Base-by-base conservation (phyloP, 2,797 vertebrate species). In the Hipposideros larvatus region DNA sequence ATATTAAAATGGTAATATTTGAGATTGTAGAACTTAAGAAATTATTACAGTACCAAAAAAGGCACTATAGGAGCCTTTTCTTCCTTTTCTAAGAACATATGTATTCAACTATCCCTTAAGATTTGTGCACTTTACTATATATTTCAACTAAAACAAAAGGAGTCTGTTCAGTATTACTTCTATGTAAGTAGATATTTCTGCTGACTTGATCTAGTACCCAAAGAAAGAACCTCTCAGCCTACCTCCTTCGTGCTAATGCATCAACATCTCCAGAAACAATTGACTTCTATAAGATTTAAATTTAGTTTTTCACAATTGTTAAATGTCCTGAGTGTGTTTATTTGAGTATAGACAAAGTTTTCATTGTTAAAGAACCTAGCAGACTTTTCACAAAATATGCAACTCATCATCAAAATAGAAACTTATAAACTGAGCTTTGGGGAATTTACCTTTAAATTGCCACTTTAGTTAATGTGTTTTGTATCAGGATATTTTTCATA, bases 1-100 rank as follows among this genome's bases (percentile, higher is more conserved):
- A 46, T 86, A 65, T 74, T 77, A 87, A 82, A 97, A 83, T 61
- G 18, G 21, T 87, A 74, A 66, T 37, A 48, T 88, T 91, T 43
- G 59, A 92, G 48, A 48, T 77, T 91, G 3, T 37, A 48, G 46
- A 85, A 75, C 10, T 74, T 75, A 53, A 79, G 88, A 88, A 88
- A 31, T 37, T 22, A 82, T n/a, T 74, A 34, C 22, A 61, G 6
- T 78, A 73, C 51, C 37, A 65, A 48, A 71, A 91, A 66, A 57
- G 24, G 19, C 80, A 75, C 28, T 41, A 63, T 3, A 53, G 22
- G 37, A 85, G 65, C 9, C 6, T 31, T 89, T 74, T 74, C 70
- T 24, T 59, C 10, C 18, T 90, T 59, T 82, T 73, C 46, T 91
- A 70, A 89, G 34, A 61, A 89, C 55, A 61, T 63, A 8, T 55